phyloP scores from a whole-genome alignment of 1,140 invertebrate species.

The Holotrichia oblita region DNA sequence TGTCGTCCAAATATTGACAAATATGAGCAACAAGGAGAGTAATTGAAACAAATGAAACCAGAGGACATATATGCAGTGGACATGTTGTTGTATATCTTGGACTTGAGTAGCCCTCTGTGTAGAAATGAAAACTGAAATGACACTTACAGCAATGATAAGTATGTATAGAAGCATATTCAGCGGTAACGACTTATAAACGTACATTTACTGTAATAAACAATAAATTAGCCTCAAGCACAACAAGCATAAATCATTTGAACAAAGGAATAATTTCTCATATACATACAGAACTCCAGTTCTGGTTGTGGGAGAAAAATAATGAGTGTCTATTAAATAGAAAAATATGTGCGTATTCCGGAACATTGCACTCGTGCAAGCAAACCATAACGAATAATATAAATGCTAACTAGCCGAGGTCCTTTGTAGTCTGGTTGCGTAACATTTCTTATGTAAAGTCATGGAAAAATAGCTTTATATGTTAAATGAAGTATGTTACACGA shows the following conservation, averaged over 20 bases:
- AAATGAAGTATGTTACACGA: too few relatives aligned
- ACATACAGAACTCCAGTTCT: not conserved
- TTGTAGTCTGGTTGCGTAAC: not conserved
- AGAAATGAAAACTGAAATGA: too few relatives aligned
- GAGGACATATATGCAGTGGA: too few relatives aligned
- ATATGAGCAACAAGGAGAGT: too few relatives aligned
- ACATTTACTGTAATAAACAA: conserved; percentile 17
- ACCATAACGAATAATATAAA: conserved; percentile 15
- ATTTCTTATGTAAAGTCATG: too few relatives aligned
- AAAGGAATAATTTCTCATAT: conserved; percentile 16
- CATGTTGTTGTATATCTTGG: too few relatives aligned
- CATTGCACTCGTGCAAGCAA: not conserved
- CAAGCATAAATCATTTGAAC: not conserved
- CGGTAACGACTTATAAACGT: conserved; percentile 14
- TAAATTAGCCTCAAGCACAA: not conserved
- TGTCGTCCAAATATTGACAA: too few relatives aligned
- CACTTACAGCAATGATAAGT: not conserved
- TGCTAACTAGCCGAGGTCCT: conserved; percentile 10
- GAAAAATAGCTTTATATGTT: too few relatives aligned
- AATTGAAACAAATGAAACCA: too few relatives aligned
- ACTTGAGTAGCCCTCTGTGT: too few relatives aligned
- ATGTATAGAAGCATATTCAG: not conserved
- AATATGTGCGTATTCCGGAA: conserved; percentile 1
- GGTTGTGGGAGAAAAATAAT: not conserved
- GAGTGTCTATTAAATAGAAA: conserved; percentile 26